Evolutionary conservation across 2,113 vertebrate species (phyloP).

Genomic region (Halcyon malimbica): DNA sequence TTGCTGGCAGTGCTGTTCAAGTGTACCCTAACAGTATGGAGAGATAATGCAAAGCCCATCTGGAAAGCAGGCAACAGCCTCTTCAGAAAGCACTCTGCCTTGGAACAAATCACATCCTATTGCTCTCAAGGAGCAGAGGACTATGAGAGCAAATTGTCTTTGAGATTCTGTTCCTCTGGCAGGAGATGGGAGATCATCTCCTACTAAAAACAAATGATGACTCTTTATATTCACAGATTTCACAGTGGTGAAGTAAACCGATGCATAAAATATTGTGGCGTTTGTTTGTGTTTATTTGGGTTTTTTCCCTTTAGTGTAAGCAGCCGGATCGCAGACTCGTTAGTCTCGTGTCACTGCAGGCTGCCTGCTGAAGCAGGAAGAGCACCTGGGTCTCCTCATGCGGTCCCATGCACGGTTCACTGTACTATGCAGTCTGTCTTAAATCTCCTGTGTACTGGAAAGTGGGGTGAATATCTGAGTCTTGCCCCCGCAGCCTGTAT

Average conservation of each 20-base stretch:
- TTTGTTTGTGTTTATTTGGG: no score
- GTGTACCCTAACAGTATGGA: not conserved
- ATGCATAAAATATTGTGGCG: not conserved
- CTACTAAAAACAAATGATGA: not conserved
- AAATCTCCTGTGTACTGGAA: not conserved
- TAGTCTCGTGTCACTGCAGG: not conserved
- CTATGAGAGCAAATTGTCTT: not conserved
- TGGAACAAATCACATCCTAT: not conserved
- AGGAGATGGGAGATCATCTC: not conserved
- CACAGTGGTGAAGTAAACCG: not conserved
- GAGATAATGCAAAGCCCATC: constrained; percentile 32
- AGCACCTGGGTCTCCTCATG: not conserved
- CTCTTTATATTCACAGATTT: not conserved
- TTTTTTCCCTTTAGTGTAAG: not conserved
- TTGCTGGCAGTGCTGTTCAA: constrained; percentile 6
- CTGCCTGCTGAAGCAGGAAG: not conserved
- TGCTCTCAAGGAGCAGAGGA: constrained; percentile 4
- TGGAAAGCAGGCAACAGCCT: constrained; percentile 11
- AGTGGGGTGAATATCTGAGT: not conserved
- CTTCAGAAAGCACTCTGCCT: constrained; percentile 35
- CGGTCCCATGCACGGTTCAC: not conserved
- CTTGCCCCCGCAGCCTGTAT: not conserved
- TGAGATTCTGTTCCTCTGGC: not conserved
- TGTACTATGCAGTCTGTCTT: not conserved
- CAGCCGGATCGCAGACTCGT: not conserved